phyloP scores from a whole-genome alignment of 2,113 vertebrate species.

The Hippoglossus stenolepis region DNA sequence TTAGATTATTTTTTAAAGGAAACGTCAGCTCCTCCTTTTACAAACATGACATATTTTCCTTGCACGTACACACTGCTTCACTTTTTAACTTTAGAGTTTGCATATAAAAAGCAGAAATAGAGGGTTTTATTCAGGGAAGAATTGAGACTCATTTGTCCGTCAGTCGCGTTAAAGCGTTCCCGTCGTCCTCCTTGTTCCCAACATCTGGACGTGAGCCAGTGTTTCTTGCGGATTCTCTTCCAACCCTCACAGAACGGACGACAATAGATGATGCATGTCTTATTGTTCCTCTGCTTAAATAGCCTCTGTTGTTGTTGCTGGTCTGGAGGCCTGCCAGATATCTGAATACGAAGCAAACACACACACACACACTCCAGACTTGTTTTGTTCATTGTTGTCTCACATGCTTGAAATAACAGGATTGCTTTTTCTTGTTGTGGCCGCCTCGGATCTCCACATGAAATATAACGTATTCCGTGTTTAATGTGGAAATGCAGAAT shows the following conservation, averaged over 20 bases:
- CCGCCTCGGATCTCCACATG: conserved; percentile 21
- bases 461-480: conserved; percentile 59
- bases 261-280: conserved; percentile 80
- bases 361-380: conserved; percentile 23
- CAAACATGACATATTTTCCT: neutral
- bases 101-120: neutral
- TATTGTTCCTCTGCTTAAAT: conserved; percentile 71
- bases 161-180: neutral
- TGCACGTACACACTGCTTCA: neutral
- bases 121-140: neutral
- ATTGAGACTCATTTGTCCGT: conserved; percentile 25
- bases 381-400: conserved; percentile 56
- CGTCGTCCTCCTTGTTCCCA: conserved; percentile 15
- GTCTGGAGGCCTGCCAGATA: conserved; percentile 65
- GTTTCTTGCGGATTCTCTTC: conserved; percentile 43
- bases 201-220: conserved; percentile 43
- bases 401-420: conserved; percentile 33
- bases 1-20: neutral
- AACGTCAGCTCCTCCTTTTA: neutral
- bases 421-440: conserved; percentile 17
- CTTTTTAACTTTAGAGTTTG: neutral
- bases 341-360: conserved; percentile 48
- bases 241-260: conserved; percentile 27
- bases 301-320: conserved; percentile 57
- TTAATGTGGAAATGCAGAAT: conserved; percentile 23